These are phyloP conservation scores for Malurus leucopterus DNA, from an alignment of 2,797 vertebrate species.

Conservation along the genomic window DNA sequence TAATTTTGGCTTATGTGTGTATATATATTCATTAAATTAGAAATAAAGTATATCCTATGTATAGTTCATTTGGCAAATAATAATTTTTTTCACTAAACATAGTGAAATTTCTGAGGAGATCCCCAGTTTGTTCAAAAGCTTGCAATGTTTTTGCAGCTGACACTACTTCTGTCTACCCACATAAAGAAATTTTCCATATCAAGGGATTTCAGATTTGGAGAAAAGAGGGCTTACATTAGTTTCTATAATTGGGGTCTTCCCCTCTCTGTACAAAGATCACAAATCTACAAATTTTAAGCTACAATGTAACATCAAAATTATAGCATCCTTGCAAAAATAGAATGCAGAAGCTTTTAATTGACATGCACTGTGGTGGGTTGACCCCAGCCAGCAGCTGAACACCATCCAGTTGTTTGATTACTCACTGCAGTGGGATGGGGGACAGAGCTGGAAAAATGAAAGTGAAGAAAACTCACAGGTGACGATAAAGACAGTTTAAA, in stretches of 20 bases:
- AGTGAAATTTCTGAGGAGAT: not conserved
- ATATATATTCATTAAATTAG: not conserved
- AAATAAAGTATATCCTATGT: not conserved
- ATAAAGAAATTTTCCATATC: not conserved
- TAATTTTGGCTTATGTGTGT: not conserved
- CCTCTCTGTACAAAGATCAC: not conserved
- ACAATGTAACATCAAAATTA: not conserved
- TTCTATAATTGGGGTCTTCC: not conserved
- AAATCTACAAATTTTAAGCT: not conserved
- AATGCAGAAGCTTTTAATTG: not conserved
- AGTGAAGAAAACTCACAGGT: not conserved
- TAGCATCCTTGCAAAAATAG: not conserved
- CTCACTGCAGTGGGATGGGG: not conserved
- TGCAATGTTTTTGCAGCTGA: conserved; percentile 41
- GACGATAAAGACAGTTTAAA: not conserved
- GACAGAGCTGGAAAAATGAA: not conserved
- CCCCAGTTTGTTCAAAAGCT: not conserved
- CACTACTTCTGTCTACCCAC: not conserved
- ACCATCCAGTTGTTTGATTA: not conserved
- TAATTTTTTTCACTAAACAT: not conserved
- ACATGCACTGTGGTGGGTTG: not conserved
- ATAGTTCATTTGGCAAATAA: conserved; percentile 1
- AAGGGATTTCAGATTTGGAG: conserved; percentile 8
- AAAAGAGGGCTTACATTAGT: not conserved
- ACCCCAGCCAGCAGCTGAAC: not conserved